Evolutionary conservation across 2,797 vertebrate species (phyloP).

Genomic region (Labroides dimidiatus): DNA sequence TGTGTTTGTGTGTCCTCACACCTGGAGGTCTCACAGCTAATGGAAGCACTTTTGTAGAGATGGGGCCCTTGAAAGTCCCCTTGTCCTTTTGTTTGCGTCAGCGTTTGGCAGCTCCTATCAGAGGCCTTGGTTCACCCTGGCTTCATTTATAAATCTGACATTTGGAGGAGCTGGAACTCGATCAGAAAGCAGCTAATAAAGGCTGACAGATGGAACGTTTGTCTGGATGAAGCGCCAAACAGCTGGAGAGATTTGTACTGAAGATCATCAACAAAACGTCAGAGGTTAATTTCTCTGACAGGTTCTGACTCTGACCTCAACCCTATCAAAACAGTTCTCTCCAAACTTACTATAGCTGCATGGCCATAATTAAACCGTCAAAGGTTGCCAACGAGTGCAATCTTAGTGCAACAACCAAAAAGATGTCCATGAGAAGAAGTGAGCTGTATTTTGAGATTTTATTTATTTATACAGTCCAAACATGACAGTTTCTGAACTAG

Average conservation of each 20-base stretch:
- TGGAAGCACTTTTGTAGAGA: not conserved
- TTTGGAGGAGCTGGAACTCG: constrained; percentile 28
- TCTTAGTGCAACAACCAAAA: not conserved
- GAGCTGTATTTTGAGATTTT: not conserved
- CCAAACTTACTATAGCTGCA: not conserved
- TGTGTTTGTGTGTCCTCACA: not conserved
- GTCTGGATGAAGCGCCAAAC: constrained; percentile 17
- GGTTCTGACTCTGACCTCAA: not conserved
- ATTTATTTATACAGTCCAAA: not conserved
- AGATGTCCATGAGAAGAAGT: not conserved
- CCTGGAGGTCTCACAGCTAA: constrained; percentile 14
- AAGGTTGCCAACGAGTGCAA: not conserved
- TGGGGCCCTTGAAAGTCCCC: not conserved
- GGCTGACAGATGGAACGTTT: constrained; percentile 30
- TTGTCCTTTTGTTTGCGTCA: constrained; percentile 24
- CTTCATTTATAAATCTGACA: constrained; percentile 28
- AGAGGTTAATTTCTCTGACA: constrained; percentile 11
- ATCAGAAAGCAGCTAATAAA: constrained; percentile 35
- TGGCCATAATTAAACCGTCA: not conserved
- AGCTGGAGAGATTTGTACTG: not conserved
- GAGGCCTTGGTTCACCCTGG: constrained; percentile 27
- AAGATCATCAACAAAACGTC: not conserved
- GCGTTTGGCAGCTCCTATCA: constrained; percentile 18
- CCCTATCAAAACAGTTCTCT: not conserved
- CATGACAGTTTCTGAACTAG: too few species aligned